Conservation (phyloP, 2,888 invertebrate species). For the Anthoptus insignis region DNA sequence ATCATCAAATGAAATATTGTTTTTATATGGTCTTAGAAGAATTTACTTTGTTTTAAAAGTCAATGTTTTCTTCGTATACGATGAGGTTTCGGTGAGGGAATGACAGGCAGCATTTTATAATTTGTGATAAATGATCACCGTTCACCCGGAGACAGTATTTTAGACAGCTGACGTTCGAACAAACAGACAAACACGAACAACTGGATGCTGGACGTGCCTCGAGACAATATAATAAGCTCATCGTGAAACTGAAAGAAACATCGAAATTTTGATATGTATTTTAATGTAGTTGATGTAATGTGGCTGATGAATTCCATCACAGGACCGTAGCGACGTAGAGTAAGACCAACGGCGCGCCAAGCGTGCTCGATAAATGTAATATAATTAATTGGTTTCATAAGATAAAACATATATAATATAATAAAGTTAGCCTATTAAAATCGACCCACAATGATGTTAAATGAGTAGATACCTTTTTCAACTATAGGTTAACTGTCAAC, state of each 20-base stretch:
- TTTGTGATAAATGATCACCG: too few species aligned
- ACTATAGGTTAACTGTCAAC: too few species aligned
- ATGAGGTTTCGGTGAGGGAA: conserved; percentile 28
- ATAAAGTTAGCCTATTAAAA: too few species aligned
- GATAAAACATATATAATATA: conserved; percentile 63
- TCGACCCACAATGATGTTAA: too few species aligned
- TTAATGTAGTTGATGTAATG: conserved; percentile 58
- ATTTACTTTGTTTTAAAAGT: conserved; percentile 33
- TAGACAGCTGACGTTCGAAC: too few species aligned
- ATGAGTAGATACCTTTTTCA: too few species aligned
- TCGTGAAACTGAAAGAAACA: conserved; percentile 63
- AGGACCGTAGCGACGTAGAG: conserved; percentile 62
- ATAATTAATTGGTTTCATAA: conserved; percentile 74
- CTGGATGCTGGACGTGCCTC: conserved; percentile 58
- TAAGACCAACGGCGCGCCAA: conserved; percentile 83
- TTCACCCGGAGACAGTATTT: too few species aligned
- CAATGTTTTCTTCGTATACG: conserved; percentile 28
- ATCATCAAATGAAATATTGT: conserved; percentile 43
- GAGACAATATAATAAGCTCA: conserved; percentile 69
- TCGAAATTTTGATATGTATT: conserved; percentile 70
- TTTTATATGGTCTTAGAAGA: conserved; percentile 32
- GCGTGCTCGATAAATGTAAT: conserved; percentile 73
- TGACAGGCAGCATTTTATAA: conserved; percentile 22
- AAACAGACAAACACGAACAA: too few species aligned
- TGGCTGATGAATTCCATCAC: conserved; percentile 58